Conservation (phyloP, 2,888 invertebrate species). For the Heliconius aoede region DNA sequence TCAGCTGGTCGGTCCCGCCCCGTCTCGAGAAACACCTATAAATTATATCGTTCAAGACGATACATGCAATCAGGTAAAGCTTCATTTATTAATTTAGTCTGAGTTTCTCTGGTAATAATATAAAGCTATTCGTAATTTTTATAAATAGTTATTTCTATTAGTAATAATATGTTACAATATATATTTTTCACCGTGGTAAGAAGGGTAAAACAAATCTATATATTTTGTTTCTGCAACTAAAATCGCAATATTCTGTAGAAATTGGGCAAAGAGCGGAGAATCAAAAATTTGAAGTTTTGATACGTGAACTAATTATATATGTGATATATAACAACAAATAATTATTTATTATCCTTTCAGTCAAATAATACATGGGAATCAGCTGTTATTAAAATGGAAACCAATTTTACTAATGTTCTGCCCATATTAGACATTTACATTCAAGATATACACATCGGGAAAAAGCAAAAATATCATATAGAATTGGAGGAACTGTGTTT, state of each 20-base stretch:
- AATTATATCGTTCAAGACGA: background rate
- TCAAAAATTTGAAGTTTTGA: too few relatives aligned
- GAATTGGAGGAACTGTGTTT: slow-evolving; percentile 11
- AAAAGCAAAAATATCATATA: background rate
- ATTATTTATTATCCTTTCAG: background rate
- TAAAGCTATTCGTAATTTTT: too few relatives aligned
- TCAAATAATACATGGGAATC: background rate
- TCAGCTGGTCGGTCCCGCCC: background rate
- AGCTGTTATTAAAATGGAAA: slow-evolving; percentile 9
- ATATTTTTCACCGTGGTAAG: too few relatives aligned
- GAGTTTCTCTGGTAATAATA: too few relatives aligned
- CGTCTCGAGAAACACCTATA: slow-evolving; percentile 3
- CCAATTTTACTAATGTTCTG: slow-evolving; percentile 5
- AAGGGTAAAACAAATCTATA: too few relatives aligned
- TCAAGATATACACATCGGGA: background rate
- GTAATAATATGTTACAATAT: too few relatives aligned
- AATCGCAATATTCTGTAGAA: too few relatives aligned
- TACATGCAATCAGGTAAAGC: background rate
- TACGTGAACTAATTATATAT: too few relatives aligned
- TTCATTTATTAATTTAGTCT: background rate
- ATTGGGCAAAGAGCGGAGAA: too few relatives aligned
- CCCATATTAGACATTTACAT: slow-evolving; percentile 2
- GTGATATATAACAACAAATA: background rate
- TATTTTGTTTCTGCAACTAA: too few relatives aligned
- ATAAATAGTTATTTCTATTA: too few relatives aligned